Evolutionary conservation across 2,888 invertebrate genomes (phyloP), one percentile per base, ranked within the genome.

Genomic region (Gari tellinella): DNA sequence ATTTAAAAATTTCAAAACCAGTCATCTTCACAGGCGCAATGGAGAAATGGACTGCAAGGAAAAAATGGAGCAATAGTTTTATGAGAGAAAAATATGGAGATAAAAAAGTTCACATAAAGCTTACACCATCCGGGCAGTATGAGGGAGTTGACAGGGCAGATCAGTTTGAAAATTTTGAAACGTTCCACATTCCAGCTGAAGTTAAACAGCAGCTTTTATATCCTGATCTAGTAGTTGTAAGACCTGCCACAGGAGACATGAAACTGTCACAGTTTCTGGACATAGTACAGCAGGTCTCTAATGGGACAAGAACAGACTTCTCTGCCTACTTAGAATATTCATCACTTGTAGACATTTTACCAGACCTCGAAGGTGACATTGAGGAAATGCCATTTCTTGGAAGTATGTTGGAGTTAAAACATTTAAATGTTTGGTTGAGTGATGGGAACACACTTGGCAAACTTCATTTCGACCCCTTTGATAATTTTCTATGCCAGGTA

Each of bases 361-460:
- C 88, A 52, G 87, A 85, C 14, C 60, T 91, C 21, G 80, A 83
- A 61, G 55, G 79, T 1, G 90, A 91, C 67, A 76, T 91, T 2
- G 21, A 55, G 40, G 89, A 90, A 70, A 81, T 88, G 76, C 73
- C 65, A 12, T 90, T 90, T 73, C 73, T 88, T n/a, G 64, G 73
- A 49, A 68, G 75, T 19, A 31, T 85, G 5, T 57, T 90, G 19
- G 72, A 82, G 14, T 57, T 85, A 48, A 70, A 82, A 46, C 88
- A 89, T 62, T 65, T 83, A 1, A 91, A 91, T 62, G 87, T 91
- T n/a, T 91, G 91, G 91, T 79, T 91, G 14, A 91, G 91, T 85
- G 90, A 91, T 86, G 91, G 91, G 7, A 89, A 90, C 62, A 91
- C 91, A 4, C 70, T 91, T n/a, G 91, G 91, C 58, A 89, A 89